Base-by-base conservation (phyloP, 2,797 vertebrate genomes). In the Artibeus lituratus region DNA sequence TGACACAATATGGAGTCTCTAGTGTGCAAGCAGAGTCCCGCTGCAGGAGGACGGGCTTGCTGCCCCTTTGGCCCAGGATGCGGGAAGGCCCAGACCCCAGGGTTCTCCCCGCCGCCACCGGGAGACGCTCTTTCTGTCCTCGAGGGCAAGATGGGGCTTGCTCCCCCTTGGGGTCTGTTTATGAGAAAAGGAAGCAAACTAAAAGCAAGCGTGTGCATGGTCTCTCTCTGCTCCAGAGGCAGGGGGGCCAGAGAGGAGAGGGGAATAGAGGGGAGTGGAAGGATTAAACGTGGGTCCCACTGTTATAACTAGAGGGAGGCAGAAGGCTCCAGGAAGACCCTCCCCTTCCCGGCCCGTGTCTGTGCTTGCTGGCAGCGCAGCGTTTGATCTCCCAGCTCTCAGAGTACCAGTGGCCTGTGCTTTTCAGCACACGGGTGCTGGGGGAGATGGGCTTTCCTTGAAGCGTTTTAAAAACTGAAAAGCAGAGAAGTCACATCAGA, bases 401-500 rank as follows among this genome's bases (percentile, higher is more conserved):
- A 18, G 18, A 22, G 39, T 55, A 21, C 47, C 84, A 77, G 44
- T 62, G 47, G 24, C 83, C 91, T 37, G 47, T 26, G 9, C 0
- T 2, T 29, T 3, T 78, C 3, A 82, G 57, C 42, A 8, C 24
- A 9, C 1, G 44, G 29, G 35, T 39, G 26, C 90, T 65, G 39
- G 47, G 70, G 72, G 39, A 95, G 57, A 92, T 5, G 24, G 35
- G 55, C 29, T 88, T 96, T 92, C 84, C 67, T 95, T 0, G 1
- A 91, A 92, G 51, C 18, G 62, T 77, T 53, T 92, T 87, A 76
- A 91, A 89, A 88, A 84, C 29, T 3, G 8, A 90, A 85, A 92
- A 77, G 26, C 37, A 55, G 69, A 32, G 42, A 94, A 67, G 42
- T 94, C 55, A 70, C 18, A 74, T 62, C 4, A 5, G n/a, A 12